These are phyloP conservation scores for Corythaixoides concolor DNA, from an alignment of 2,113 vertebrate genomes.

Conservation along the genomic window DNA sequence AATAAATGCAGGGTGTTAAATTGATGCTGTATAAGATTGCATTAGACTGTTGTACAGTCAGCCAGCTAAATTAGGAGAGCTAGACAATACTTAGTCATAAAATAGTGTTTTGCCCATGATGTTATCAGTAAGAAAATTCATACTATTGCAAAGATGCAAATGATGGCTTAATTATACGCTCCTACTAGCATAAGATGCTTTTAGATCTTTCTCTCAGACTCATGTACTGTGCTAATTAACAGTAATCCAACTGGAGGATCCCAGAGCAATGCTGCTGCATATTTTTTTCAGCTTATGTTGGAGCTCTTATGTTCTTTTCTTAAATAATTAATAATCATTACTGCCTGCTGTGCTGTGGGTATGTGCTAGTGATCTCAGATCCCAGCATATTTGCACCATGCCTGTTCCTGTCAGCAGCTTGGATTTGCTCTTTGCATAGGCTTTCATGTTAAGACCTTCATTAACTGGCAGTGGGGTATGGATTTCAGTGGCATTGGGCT, in stretches of 20 bases:
- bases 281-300: constrained; percentile 38
- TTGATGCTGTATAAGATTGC: neutral
- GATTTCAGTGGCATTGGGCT: constrained; percentile 35
- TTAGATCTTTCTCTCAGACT: constrained; percentile 56
- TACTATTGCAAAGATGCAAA: constrained; percentile 29
- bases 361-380: constrained; percentile 56
- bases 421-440: constrained; percentile 54
- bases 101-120: constrained; percentile 25
- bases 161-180: constrained; percentile 54
- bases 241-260: constrained; percentile 65
- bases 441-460: constrained; percentile 73
- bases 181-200: constrained; percentile 38
- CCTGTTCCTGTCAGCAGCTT: constrained; percentile 61
- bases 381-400: constrained; percentile 54
- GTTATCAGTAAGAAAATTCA: constrained; percentile 25
- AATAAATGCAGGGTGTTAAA: neutral
- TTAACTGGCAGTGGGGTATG: constrained; percentile 57
- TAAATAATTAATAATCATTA: constrained; percentile 79
- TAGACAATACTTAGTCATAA: neutral
- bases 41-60: neutral
- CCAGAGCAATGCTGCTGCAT: constrained; percentile 48
- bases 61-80: neutral
- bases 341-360: constrained; percentile 58
- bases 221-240: constrained; percentile 70
- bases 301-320: constrained; percentile 65